Conservation (phyloP, 2,113 vertebrate genomes). For the Meleagris gallopavo region DNA sequence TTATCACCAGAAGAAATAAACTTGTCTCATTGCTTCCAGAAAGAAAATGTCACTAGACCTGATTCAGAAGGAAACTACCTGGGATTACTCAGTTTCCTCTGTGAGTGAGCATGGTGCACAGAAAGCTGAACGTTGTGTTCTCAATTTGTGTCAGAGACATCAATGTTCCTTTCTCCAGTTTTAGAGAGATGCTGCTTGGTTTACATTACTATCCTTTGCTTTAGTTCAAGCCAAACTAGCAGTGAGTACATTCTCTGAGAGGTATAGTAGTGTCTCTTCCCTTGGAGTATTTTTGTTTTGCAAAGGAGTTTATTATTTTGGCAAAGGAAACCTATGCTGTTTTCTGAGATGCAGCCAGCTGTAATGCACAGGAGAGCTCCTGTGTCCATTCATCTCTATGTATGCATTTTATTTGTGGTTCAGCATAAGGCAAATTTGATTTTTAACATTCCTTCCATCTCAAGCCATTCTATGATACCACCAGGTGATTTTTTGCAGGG, state of each 20-base stretch:
- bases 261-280: background rate
- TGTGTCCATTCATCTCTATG: background rate
- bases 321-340: background rate
- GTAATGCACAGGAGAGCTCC: background rate
- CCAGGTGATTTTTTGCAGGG: background rate
- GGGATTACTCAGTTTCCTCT: conserved; percentile 58
- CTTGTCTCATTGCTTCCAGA: background rate
- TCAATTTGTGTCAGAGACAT: background rate
- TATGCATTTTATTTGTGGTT: background rate
- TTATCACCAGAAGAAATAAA: background rate
- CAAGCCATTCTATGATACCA: background rate
- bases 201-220: background rate
- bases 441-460: no score
- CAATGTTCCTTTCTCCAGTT: background rate
- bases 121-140: background rate
- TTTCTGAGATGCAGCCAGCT: background rate
- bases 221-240: background rate
- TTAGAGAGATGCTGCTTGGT: background rate
- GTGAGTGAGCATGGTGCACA: background rate
- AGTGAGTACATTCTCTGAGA: background rate
- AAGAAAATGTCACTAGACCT: background rate
- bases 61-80: conserved; percentile 59
- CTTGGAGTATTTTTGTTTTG: background rate
- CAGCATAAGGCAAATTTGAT: background rate
- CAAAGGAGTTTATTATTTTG: background rate